Conservation (phyloP, 2,888 invertebrate species). For the Melieria crassipennis region DNA sequence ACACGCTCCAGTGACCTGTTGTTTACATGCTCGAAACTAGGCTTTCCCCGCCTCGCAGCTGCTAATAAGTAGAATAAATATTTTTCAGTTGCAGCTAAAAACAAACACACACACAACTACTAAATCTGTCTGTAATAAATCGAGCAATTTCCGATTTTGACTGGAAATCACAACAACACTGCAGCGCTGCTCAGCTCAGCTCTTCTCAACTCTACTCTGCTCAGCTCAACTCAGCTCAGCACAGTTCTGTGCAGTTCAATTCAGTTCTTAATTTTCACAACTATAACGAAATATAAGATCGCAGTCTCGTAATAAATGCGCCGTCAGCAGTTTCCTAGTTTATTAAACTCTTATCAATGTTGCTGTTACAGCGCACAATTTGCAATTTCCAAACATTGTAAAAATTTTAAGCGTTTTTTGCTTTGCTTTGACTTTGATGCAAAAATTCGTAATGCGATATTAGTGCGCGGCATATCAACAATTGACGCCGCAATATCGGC, state of each 20-base stretch:
- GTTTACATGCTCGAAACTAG: too few species aligned
- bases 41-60: too few species aligned
- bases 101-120: neutral
- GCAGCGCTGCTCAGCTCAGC: neutral
- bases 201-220: neutral
- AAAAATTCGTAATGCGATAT: neutral
- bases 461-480: neutral
- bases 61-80: too few species aligned
- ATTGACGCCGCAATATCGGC: neutral
- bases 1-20: too few species aligned
- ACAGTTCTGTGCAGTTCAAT: neutral
- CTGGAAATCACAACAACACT: neutral
- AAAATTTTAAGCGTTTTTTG: neutral
- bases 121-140: neutral
- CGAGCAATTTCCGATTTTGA: neutral
- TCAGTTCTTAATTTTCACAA: neutral
- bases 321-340: neutral
- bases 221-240: neutral
- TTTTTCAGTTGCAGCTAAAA: too few species aligned
- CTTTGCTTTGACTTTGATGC: neutral
- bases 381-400: neutral
- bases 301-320: neutral
- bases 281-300: neutral
- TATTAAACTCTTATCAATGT: constrained; percentile 4
- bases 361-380: neutral